Evolutionary conservation across 2,113 vertebrate species (phyloP), one percentile per base, ranked within the genome.

Genomic region (Notarius quadriscutis): DNA sequence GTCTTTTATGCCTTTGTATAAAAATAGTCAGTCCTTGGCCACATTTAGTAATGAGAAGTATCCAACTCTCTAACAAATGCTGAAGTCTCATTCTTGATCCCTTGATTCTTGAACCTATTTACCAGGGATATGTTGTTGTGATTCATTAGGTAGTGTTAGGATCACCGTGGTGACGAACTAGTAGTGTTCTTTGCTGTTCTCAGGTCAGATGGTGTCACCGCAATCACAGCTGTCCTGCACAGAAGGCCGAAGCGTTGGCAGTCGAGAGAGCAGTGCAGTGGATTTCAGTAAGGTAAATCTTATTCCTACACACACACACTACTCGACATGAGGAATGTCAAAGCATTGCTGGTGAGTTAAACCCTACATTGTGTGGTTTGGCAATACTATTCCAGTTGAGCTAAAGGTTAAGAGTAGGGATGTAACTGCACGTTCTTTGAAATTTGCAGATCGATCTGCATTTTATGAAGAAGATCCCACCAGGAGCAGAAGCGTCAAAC

Each of bases 401-500:
- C 10, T 14, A 72, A 7, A 41, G 27, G 15, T 69, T 72, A 20
- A 78, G 60, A 34, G 41, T 11, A 81, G 27, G 6, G 1, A 30
- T 30, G 51, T 62, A 75, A 83, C 17, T 83, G 15, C 14, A 78
- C n/a, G 9, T 85, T 53, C 2, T 63, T 84, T 62, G 50, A 65
- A 72, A 14, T 27, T 55, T 91, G 17, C 71, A 99, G 98, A 97
- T 99, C 92, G 98, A 99, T 93, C 95, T 99, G 14, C 98, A 99
- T 94, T 99, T 99, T 92, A 99, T 99, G 98, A 99, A 99, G 93
- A 99, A 99, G 94, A 99, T 99, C 89, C 98, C 98, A 62, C 96
- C 98, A 12, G 98, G 98, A 69, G 98, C 98, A 2, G 98, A 99
- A 93, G 98, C 98, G 0, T 99, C 98, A 48, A 99, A 99, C 41